Percentiles rank a stretch among this genome's conserved stretches.
phyloP scores from a whole-genome alignment of 2,113 vertebrate species.

The Phalacrocorax brasilianus region DNA sequence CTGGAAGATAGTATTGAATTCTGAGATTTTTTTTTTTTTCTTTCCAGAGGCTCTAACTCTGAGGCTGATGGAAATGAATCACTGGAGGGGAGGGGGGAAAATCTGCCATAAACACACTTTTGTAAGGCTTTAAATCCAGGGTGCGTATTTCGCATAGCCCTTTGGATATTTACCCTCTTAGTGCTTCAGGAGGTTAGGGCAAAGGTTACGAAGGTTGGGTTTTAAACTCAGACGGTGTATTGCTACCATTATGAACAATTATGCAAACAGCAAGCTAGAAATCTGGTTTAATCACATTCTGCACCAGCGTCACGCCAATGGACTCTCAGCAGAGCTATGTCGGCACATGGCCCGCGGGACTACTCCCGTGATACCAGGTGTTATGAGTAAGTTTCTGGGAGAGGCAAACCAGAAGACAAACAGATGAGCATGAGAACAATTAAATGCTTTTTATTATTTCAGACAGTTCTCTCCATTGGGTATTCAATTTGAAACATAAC shows the following conservation, averaged over 20 bases:
- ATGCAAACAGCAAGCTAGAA: not conserved
- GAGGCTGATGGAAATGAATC: not conserved
- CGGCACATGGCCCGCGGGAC: rapidly evolving
- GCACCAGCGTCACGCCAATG: rapidly evolving
- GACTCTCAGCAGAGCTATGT: not conserved
- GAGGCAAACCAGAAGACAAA: not conserved
- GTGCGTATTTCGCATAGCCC: not conserved
- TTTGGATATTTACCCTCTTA: not conserved
- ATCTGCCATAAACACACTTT: not conserved
- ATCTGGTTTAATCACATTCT: not conserved
- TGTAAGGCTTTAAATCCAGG: not conserved
- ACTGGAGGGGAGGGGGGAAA: not conserved
- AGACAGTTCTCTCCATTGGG: not conserved
- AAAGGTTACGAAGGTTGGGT: not conserved
- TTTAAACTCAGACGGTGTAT: not conserved
- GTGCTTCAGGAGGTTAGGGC: not conserved
- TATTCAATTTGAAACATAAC: not conserved
- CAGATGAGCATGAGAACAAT: not conserved
- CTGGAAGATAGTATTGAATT: not conserved
- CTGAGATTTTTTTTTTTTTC: not conserved
- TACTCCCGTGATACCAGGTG: not conserved
- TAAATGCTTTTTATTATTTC: not conserved
- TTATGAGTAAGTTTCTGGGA: not conserved
- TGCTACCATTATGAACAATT: not conserved
- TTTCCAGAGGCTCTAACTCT: not conserved